These are phyloP conservation scores for Melanogrammus aeglefinus DNA, from an alignment of 2,797 vertebrate species.

Conservation along the genomic window DNA sequence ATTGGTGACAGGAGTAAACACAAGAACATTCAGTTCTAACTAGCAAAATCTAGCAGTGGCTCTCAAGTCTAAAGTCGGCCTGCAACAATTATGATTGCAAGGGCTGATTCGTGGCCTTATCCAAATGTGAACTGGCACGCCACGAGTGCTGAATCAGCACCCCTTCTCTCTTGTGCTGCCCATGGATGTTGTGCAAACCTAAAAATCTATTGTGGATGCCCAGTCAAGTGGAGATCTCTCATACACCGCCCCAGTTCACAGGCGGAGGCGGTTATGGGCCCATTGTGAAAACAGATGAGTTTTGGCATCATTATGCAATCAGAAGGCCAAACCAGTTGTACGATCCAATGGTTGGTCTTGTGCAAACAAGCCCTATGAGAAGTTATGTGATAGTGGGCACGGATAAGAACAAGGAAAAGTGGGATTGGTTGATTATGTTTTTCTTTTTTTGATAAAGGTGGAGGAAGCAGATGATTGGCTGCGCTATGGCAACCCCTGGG, in stretches of 20 bases:
- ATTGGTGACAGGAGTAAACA: no score
- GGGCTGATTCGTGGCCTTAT: not conserved
- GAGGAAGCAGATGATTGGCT: constrained; percentile 94
- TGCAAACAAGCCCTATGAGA: not conserved
- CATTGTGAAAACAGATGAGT: not conserved
- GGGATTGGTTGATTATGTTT: not conserved
- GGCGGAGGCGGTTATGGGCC: not conserved
- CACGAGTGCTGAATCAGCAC: not conserved
- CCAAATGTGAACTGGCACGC: not conserved
- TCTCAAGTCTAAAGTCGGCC: not conserved
- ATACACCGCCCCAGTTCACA: not conserved
- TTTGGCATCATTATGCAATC: not conserved
- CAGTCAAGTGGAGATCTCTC: not conserved
- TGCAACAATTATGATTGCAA: not conserved
- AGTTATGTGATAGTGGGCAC: not conserved
- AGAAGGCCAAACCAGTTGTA: not conserved
- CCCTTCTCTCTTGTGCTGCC: not conserved
- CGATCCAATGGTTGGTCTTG: not conserved
- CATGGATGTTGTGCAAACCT: not conserved
- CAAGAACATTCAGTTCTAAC: no score
- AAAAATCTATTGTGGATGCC: not conserved
- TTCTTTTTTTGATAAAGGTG: constrained; percentile 64
- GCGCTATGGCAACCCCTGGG: constrained; percentile 92
- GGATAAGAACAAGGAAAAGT: not conserved
- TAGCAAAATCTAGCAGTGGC: not conserved